Evolutionary conservation across 2,888 invertebrate species (phyloP).

Genomic region (Meteorus cinctellus): DNA sequence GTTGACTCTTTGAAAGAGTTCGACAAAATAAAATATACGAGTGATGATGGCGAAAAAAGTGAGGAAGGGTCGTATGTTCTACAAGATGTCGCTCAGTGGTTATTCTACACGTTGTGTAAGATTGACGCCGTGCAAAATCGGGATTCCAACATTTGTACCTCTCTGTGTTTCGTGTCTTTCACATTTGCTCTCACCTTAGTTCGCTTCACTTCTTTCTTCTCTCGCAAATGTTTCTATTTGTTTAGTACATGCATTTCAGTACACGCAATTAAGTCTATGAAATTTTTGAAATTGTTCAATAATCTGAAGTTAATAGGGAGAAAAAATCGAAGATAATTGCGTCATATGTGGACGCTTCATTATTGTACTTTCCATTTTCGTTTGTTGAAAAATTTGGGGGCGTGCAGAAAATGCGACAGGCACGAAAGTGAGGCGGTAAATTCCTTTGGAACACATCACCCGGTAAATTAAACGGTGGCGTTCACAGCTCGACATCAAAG

Average conservation of each 20-base stretch:
- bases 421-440: slow-evolving; percentile 56
- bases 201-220: background rate
- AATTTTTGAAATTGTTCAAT: background rate
- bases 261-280: background rate
- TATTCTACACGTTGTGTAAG: background rate
- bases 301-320: background rate
- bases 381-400: slow-evolving; percentile 29
- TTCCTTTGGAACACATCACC: slow-evolving; percentile 67
- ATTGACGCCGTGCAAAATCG: background rate
- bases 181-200: background rate
- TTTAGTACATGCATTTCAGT: too few relatives aligned
- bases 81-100: slow-evolving; percentile 51
- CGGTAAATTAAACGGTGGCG: slow-evolving; percentile 69
- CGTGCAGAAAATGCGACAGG: slow-evolving; percentile 48
- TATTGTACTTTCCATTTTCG: slow-evolving; percentile 17
- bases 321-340: background rate
- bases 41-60: background rate
- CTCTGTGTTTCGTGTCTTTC: background rate
- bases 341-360: background rate
- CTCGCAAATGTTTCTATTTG: too few relatives aligned
- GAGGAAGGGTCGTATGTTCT: slow-evolving; percentile 52
- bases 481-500: slow-evolving; percentile 68
- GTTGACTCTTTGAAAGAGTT: slow-evolving; percentile 5
- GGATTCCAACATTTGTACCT: background rate
- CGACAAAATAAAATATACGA: slow-evolving; percentile 30